These are phyloP conservation scores for Butorides virescens DNA, from an alignment of 2,113 vertebrate species.

Conservation along the genomic window DNA sequence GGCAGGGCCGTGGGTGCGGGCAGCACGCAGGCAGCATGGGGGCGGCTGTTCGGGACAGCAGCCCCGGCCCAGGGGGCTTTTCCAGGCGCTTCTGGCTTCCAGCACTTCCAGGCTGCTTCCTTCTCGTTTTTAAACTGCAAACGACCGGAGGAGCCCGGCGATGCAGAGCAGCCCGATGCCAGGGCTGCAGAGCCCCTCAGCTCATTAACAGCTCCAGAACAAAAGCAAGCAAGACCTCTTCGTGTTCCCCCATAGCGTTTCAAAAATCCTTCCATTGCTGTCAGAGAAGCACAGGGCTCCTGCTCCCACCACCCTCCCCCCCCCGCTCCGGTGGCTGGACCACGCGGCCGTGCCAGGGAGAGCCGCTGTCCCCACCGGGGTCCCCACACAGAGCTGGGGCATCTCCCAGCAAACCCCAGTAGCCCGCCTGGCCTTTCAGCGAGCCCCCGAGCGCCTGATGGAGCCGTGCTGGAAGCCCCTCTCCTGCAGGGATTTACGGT, in stretches of 20 bases:
- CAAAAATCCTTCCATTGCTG: neutral
- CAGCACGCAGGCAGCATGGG: neutral
- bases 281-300: neutral
- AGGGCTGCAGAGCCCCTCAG: neutral
- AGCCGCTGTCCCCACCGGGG: neutral
- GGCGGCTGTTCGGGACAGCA: neutral
- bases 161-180: neutral
- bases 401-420: neutral
- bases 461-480: neutral
- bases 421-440: neutral
- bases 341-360: neutral
- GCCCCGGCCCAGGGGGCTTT: neutral
- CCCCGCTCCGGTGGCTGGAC: neutral
- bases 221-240: neutral
- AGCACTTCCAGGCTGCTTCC: neutral
- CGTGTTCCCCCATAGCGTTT: neutral
- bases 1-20: neutral
- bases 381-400: rapidly evolving
- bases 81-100: neutral
- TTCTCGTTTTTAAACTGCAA: neutral
- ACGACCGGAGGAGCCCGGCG: neutral
- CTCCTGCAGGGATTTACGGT: constrained; percentile 45
- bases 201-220: neutral
- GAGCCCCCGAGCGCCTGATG: neutral
- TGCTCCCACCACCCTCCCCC: neutral